Base-by-base conservation (phyloP, 1,140 invertebrate species). In the Sweltsa coloradensis region DNA sequence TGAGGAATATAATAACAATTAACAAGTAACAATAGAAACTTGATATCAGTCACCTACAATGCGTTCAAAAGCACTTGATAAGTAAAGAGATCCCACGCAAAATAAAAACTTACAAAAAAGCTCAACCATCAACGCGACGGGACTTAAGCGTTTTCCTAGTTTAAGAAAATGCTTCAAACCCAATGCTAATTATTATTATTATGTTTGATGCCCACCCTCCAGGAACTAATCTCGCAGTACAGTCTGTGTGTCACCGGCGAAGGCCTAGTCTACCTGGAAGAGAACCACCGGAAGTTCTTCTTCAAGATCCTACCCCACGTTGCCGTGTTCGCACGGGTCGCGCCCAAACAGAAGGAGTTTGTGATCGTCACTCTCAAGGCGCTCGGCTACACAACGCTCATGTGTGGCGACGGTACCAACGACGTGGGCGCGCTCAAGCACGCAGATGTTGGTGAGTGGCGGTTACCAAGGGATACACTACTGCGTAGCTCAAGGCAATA, bases 401-500 rank as follows among this genome's bases (percentile, higher is more conserved):
- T 99, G 97, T 99, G 96, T 65, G 97, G 97, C n/a, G 97, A 99
- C 74, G 97, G 97, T 50, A 99, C 97, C 2, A 99, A 99, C 69
- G 97, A 99, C 73, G 97, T 99, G 21, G 97, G 97, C n/a, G 97
- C 97, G 19, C 71, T 99, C 7, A 99, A 99, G 74, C 96, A 99
- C 70, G 92, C 97, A 27, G 81, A 96, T 69, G 90, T 96, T 62
- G 92, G 91, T 80, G 54, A 57, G 53, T 45, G 16, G 5, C 46
- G 29, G n/a, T n/a, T n/a, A n/a, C n/a, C n/a, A n/a, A 43, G 7
- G 19, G 21, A 11, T 19, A 13, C 19, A 16, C n/a, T 42, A 44
- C n/a, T n/a, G n/a, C n/a, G n/a, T n/a, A n/a, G n/a, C n/a, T n/a
- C n/a, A n/a, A n/a, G n/a, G n/a, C n/a, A n/a, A n/a, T n/a, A n/a